Evolutionary conservation across 2,888 invertebrate species (phyloP), one percentile per base, ranked within the genome.

Genomic region (Erebia epiphron): DNA sequence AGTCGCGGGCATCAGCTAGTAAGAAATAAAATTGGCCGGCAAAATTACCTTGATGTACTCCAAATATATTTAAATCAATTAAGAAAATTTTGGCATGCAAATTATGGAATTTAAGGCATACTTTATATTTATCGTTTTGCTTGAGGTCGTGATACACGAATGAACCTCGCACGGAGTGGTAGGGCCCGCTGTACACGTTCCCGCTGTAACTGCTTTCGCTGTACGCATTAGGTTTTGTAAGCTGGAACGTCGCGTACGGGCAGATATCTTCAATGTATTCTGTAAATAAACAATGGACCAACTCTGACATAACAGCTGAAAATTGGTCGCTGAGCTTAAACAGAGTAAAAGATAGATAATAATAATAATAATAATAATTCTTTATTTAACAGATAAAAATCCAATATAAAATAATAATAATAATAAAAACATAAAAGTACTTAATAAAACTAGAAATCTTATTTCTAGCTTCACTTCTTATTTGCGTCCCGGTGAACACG

Each of bases 191-290:
- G 89, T 97, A 97, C 67, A 97, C 96, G 88, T 97, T 97, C 70
- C 97, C 97, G 85, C 97, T 98, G 93, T 98, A 98, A 67, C 97
- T 97, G 88, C 97, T 98, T 90, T 98, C 98, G 82, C 97, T 97
- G 89, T 97, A 97, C 0, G 97, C 95, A 64, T 96, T 96, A 65
- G 96, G 96, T 82, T 98, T 97, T 72, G 97, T 97, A 79, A 98
- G 93, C 86, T 98, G 98, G 90, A 98, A 98, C 63, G 98, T 98
- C 69, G 98, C 98, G 90, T 98, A 98, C 0, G 98, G 98, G 85
- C 98, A 98, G 80, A 98, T 98, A 85, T 98, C 98, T 92, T 98
- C 98, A 83, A 98, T 97, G 91, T 98, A 98, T 87, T 98, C 98
- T 95, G 94, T 69, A 72, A 70, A 57, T 50, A 50, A 18, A 52